These are phyloP conservation scores for Symphodus melops DNA, from an alignment of 2,113 vertebrate genomes.

Conservation along the genomic window DNA sequence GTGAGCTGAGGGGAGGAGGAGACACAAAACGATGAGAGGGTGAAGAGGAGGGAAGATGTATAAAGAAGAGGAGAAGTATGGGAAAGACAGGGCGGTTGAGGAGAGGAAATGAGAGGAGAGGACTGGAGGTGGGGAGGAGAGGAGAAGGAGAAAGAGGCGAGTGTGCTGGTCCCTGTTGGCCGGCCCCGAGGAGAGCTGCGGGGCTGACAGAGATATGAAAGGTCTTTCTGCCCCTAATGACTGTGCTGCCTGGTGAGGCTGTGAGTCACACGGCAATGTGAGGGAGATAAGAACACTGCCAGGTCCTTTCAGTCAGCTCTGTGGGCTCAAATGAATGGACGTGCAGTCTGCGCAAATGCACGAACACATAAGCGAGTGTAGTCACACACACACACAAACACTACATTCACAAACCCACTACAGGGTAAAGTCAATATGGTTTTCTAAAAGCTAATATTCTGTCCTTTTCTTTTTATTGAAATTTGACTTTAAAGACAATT, in stretches of 20 bases:
- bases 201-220: slow-evolving; percentile 75
- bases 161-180: slow-evolving; percentile 52
- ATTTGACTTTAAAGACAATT: not conserved
- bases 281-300: slow-evolving; percentile 66
- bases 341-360: slow-evolving; percentile 4
- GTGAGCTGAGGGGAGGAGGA: not conserved
- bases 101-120: not conserved
- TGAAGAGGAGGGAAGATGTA: slow-evolving; percentile 5
- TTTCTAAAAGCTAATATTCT: not conserved
- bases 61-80: slow-evolving; percentile 3
- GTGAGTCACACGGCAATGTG: slow-evolving; percentile 71
- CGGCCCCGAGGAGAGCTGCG: slow-evolving; percentile 63
- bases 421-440: not conserved
- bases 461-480: not conserved
- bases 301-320: slow-evolving; percentile 61
- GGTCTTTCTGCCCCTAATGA: slow-evolving; percentile 75
- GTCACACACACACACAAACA: not conserved
- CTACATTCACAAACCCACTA: not conserved
- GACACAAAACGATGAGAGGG: not conserved
- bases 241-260: slow-evolving; percentile 62
- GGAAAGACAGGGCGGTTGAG: not conserved
- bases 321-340: slow-evolving; percentile 49
- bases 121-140: not conserved
- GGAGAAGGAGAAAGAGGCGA: not conserved
- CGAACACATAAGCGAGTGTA: not conserved